phyloP scores from a whole-genome alignment of 2,113 vertebrate species.

The Peromyscus polionotus region DNA sequence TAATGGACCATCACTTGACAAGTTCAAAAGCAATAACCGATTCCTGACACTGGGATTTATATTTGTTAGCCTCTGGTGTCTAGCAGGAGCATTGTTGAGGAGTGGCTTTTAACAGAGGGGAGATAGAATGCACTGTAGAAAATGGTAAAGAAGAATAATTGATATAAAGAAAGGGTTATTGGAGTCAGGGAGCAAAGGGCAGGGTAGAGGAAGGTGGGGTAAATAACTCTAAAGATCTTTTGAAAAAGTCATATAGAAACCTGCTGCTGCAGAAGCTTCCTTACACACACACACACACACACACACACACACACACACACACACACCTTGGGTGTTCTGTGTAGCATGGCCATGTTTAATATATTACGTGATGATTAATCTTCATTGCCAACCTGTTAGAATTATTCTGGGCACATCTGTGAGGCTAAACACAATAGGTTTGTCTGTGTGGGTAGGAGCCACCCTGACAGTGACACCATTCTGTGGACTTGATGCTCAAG shows the following conservation, averaged over 20 bases:
- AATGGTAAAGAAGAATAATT: background rate
- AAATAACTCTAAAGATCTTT: background rate
- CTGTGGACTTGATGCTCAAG: background rate
- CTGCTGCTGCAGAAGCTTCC: background rate
- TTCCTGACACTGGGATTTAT: background rate
- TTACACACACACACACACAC: background rate
- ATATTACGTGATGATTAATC: background rate
- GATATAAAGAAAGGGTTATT: background rate
- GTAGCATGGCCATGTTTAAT: background rate
- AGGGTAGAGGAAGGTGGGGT: background rate
- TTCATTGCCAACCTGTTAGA: background rate
- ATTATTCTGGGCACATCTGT: background rate
- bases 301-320: background rate
- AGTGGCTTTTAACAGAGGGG: background rate
- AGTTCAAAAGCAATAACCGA: background rate
- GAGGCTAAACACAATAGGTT: background rate
- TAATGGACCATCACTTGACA: background rate
- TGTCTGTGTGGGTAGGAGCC: background rate
- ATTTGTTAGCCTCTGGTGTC: background rate
- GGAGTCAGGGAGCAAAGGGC: background rate
- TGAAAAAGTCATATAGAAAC: too few species aligned
- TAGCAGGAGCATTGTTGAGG: background rate
- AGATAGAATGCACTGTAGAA: background rate
- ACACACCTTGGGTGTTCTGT: background rate
- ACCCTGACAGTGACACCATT: background rate